A percentile compares a stretch with the other conserved stretches of the same genome.
Conservation (phyloP, 2,888 invertebrate species). For the Volucella bombylans region DNA sequence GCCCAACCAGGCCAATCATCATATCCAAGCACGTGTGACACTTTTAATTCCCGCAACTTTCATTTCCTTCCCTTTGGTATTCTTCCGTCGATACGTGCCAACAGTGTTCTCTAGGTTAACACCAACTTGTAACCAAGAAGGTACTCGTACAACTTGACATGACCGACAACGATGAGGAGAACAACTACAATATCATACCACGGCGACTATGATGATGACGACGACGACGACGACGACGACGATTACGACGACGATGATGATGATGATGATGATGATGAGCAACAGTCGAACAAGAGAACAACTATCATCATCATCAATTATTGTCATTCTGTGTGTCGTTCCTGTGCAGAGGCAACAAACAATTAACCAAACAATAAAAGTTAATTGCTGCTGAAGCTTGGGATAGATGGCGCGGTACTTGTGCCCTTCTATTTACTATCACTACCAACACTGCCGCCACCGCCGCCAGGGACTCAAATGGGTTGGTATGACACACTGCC, state of each 20-base stretch:
- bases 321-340: slow-evolving; percentile 43
- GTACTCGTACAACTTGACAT: slow-evolving; percentile 51
- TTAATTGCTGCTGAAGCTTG: slow-evolving; percentile 68
- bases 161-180: slow-evolving; percentile 15
- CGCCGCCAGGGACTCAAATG: slow-evolving; percentile 20
- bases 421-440: too few relatives aligned
- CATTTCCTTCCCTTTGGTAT: slow-evolving; percentile 8
- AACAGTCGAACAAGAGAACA: slow-evolving; percentile 50
- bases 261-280: slow-evolving; percentile 43
- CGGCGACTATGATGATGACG: not conserved
- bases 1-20: slow-evolving; percentile 52
- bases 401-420: slow-evolving; percentile 50
- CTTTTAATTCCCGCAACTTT: slow-evolving; percentile 62
- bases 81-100: slow-evolving; percentile 1
- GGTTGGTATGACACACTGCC: slow-evolving; percentile 41
- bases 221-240: slow-evolving; percentile 10
- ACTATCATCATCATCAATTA: slow-evolving; percentile 72
- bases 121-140: slow-evolving; percentile 41
- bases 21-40: slow-evolving; percentile 68
- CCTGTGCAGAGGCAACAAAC: slow-evolving; percentile 66
- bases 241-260: slow-evolving; percentile 5
- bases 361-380: slow-evolving; percentile 73
- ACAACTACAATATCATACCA: not conserved
- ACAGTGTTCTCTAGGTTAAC: slow-evolving; percentile 28
- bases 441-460: not conserved